Conservation (phyloP, 2,113 vertebrate genomes). For the Zosterops borbonicus region DNA sequence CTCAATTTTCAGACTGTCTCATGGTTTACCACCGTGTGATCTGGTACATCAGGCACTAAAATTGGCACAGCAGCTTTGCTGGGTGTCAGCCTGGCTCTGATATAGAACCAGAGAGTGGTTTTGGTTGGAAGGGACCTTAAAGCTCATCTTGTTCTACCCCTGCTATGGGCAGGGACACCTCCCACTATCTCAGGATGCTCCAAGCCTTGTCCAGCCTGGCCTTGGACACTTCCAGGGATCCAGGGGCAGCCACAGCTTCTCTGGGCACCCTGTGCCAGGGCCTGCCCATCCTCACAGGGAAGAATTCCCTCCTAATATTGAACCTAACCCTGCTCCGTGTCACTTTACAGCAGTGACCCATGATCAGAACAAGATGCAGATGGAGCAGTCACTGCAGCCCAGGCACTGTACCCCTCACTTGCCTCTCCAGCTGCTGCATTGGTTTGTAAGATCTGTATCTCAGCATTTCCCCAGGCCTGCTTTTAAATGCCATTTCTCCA, state of each 20-base stretch:
- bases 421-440: neutral
- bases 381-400: neutral
- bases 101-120: neutral
- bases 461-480: neutral
- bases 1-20: neutral
- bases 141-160: neutral
- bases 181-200: neutral
- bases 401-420: fast-evolving
- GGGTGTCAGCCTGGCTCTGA: neutral
- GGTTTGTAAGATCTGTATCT: neutral
- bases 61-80: neutral
- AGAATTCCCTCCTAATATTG: neutral
- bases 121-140: neutral
- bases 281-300: fast-evolving
- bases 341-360: neutral
- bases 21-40: neutral
- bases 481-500: neutral
- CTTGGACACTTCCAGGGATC: neutral
- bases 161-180: neutral
- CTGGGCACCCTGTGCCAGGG: neutral
- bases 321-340: neutral
- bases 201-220: fast-evolving
- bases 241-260: neutral
- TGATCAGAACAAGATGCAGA: neutral
- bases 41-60: neutral